Percentiles rank a stretch among this genome's conserved stretches.
Evolutionary conservation across 2,888 invertebrate genomes (phyloP).

Genomic region (Pterostichus madidus): DNA sequence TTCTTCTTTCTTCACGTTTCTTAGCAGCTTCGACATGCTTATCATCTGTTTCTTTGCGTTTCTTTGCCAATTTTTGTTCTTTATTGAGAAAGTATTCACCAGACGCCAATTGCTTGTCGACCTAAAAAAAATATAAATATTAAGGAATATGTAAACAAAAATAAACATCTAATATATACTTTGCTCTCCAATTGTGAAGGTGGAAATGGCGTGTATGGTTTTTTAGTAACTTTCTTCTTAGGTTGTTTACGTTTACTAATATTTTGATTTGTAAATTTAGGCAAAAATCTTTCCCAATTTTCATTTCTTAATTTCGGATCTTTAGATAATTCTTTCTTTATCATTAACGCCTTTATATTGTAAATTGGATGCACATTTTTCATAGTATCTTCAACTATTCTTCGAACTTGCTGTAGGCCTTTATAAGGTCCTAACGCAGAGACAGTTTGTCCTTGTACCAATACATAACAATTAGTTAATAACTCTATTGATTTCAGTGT

Average conservation of each 20-base stretch:
- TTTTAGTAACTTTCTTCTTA: conserved; percentile 92
- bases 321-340: conserved; percentile 96
- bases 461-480: conserved; percentile 96
- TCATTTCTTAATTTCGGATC: conserved; percentile 95
- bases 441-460: conserved; percentile 98
- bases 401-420: conserved; percentile 91
- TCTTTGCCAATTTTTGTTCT: conserved; percentile 86
- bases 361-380: conserved; percentile 99
- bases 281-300: conserved; percentile 98
- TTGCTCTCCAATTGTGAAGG: conserved; percentile 96
- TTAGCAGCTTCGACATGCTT: conserved; percentile 88
- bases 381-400: conserved; percentile 98
- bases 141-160: neutral
- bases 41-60: conserved; percentile 86
- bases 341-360: conserved; percentile 98
- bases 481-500: conserved; percentile 98
- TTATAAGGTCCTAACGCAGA: conserved; percentile 97
- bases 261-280: conserved; percentile 94
- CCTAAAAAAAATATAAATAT: conserved; percentile 72
- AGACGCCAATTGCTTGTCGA: conserved; percentile 94
- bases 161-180: conserved; percentile 73
- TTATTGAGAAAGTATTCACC: conserved; percentile 98
- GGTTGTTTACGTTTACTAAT: conserved; percentile 93
- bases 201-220: conserved; percentile 98
- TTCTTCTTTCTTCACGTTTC: conserved; percentile 87